Evolutionary conservation across 2,797 vertebrate species (phyloP).

Genomic region (Orestias chungarensis): DNA sequence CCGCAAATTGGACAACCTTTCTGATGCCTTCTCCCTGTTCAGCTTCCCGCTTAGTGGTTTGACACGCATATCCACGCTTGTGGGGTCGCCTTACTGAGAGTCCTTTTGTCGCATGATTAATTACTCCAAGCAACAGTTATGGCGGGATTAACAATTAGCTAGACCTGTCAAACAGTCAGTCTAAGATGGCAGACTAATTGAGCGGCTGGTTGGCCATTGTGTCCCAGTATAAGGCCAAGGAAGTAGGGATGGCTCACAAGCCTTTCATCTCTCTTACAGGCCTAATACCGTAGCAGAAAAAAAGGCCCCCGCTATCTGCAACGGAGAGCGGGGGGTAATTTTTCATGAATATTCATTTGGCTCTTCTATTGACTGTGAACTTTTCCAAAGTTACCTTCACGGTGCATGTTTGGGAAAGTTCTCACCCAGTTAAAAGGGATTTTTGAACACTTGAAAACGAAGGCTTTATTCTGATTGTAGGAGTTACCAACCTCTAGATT

Average conservation of each 20-base stretch:
- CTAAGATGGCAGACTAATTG: constrained; percentile 93
- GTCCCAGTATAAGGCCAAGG: constrained; percentile 80
- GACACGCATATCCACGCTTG: constrained; percentile 80
- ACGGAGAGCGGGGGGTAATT: constrained; percentile 63
- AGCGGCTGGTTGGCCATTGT: constrained; percentile 91
- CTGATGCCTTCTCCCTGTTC: constrained; percentile 21
- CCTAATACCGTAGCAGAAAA: constrained; percentile 66
- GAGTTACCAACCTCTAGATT: background rate
- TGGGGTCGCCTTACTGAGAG: constrained; percentile 81
- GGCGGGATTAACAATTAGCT: constrained; percentile 94
- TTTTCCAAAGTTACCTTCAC: constrained; percentile 82
- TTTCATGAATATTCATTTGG: constrained; percentile 81
- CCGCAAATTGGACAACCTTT: constrained; percentile 69
- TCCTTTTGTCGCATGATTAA: constrained; percentile 95
- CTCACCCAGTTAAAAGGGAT: constrained; percentile 13
- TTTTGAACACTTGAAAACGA: constrained; percentile 6
- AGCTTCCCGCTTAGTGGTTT: constrained; percentile 28
- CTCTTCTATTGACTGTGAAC: constrained; percentile 63
- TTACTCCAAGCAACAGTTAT: constrained; percentile 93
- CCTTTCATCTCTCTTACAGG: constrained; percentile 80
- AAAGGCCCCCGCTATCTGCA: constrained; percentile 64
- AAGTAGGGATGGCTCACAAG: constrained; percentile 68
- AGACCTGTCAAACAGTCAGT: constrained; percentile 92
- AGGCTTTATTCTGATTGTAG: constrained; percentile 1
- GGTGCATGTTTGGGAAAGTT: constrained; percentile 62